phyloP scores from a whole-genome alignment of 2,797 vertebrate species.

The Phrynocephalus vlangalii region DNA sequence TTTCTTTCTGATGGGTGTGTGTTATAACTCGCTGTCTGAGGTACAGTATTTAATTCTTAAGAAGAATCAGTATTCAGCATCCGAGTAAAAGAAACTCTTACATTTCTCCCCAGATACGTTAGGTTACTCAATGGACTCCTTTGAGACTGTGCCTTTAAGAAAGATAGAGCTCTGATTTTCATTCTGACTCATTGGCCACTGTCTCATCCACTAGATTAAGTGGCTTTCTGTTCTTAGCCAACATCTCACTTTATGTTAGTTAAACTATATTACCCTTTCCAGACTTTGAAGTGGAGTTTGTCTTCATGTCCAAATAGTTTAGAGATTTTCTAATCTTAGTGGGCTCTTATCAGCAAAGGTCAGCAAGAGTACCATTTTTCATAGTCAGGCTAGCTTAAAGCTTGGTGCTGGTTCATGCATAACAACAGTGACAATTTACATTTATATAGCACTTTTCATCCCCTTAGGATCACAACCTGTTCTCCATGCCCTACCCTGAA shows the following conservation, averaged over 20 bases:
- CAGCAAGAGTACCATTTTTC: conserved; percentile 66
- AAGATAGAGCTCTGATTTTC: conserved; percentile 3
- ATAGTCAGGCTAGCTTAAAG: conserved; percentile 65
- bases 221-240: conserved; percentile 40
- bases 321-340: conserved; percentile 60
- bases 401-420: conserved; percentile 64
- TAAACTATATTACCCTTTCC: conserved; percentile 41
- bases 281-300: conserved; percentile 57
- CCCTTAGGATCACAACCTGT: conserved; percentile 57
- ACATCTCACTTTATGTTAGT: conserved; percentile 35
- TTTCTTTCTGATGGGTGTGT: not conserved
- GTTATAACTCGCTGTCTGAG: not conserved
- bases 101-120: not conserved
- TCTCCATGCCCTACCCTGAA: conserved; percentile 58
- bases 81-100: not conserved
- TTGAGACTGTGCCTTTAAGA: not conserved
- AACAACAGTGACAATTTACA: conserved; percentile 71
- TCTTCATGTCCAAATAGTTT: conserved; percentile 57
- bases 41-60: not conserved
- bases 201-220: conserved; percentile 23
- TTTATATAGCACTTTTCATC: conserved; percentile 74
- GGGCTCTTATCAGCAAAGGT: conserved; percentile 65
- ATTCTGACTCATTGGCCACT: conserved; percentile 6
- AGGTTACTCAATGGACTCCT: not conserved
- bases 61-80: conserved; percentile 2